Evolutionary conservation across 2,888 invertebrate species (phyloP), one percentile per base, ranked within the genome.

Genomic region (Nezara viridula): DNA sequence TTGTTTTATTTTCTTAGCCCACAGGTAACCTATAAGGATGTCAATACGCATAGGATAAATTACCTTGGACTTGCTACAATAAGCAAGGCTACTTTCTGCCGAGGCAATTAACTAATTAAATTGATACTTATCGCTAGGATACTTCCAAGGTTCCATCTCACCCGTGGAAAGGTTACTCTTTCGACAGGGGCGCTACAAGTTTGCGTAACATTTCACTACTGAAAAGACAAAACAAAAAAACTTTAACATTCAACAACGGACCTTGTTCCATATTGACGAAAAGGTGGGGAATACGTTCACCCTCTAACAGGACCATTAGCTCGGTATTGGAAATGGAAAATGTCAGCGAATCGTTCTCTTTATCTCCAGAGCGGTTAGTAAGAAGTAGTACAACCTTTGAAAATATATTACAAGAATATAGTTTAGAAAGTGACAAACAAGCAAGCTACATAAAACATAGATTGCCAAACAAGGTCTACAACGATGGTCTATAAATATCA

Each of bases 71-170:
- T 73, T 73, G 37, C 32, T 6, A 37, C 32, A 44, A n/a, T 32
- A 47, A 24, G n/a, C 81, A 81, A 77, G 77, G 77, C 77, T 40
- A 9, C 40, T 40, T 40, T 24, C 37, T 10, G 40, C 77, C 37
- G 24, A 44, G 81, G 5, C 44, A 81, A 81, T 81, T 81, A n/a
- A 44, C 24, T 81, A 81, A 81, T 81, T 81, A 47, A 77, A 81
- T 81, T 81, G n/a, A 81, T 47, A n/a, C 81, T 81, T 81, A 81
- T 81, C 81, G 81, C 40, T n/a, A 4, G 2, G n/a, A 14, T 27
- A 44, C 44, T 5, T 24, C 44, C 81, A 81, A 81, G 81, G 81
- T 44, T 81, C 5, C 81, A n/a, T 47, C 44, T 81, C n/a, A 47
- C 12, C 81, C 81, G 47, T 44, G 81, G 81, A 44, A 44, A 81